Base-by-base conservation (phyloP, 2,797 vertebrate species). In the Ptychadena robeensis region DNA sequence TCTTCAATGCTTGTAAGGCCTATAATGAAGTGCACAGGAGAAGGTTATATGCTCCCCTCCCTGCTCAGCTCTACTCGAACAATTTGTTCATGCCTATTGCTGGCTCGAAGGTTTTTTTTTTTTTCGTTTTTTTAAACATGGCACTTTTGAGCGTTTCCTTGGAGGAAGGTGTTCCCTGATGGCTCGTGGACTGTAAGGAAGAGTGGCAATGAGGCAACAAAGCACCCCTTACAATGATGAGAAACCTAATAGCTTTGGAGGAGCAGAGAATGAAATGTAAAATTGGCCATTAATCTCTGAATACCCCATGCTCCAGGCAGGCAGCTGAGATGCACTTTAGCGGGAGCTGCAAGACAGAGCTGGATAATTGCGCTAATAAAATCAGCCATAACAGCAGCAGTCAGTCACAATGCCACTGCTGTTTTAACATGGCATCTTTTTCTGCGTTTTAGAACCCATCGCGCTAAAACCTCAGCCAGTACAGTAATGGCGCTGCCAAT, bases 281-380 rank as follows among this genome's bases (percentile, higher is more conserved):
- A 85, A 85, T 85, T 85, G 75, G 78, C 72, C 83, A 85, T 85
- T 85, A 81, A 85, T 85, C 78, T 85, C 83, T 15, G 31, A 80
- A 85, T 69, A 76, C 83, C 78, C 72, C 72, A 66, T 85, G 66
- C 83, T 76, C 83, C 71, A 57, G 79, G 83, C 83, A 71, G n/a
- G 78, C 78, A 48, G 59, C 71, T 80, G 72, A 85, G 72, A 84
- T 37, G 63, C 37, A 71, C 72, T 68, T 79, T 71, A 80, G 69
- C 69, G n/a, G 82, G 68, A 78, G 82, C 69, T 63, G 71, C 59
- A 73, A 76, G 78, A 80, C 83, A 70, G 72, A 70, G 72, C 78
- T 80, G 73, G 83, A 76, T 80, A 81, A 81, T 80, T 76, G 78
- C 25, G 37, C 30, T 85, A 81, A 80, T 85, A 76, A 81, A 85